Evolutionary conservation across 2,113 vertebrate species (phyloP).

Genomic region (Mastomys coucha): DNA sequence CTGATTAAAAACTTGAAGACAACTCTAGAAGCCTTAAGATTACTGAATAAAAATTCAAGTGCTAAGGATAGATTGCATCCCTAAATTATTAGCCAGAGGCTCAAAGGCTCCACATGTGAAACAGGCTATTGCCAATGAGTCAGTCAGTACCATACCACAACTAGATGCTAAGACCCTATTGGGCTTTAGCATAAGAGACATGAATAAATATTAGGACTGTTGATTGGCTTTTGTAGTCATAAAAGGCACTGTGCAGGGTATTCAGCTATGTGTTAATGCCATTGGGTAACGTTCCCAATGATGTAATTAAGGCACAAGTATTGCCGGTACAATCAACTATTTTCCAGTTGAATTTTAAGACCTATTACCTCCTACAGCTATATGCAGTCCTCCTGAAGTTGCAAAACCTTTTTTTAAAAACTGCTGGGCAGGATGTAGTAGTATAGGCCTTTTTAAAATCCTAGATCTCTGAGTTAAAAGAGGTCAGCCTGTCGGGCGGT

Average conservation of each 20-base stretch:
- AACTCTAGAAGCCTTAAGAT: neutral
- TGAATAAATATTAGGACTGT: neutral
- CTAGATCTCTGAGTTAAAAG: neutral
- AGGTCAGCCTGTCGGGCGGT: neutral
- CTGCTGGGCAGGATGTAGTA: neutral
- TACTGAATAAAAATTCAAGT: neutral
- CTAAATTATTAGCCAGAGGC: neutral
- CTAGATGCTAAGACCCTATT: neutral
- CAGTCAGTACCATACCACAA: neutral
- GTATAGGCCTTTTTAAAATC: neutral
- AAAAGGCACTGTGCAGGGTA: neutral
- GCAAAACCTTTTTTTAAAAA: neutral
- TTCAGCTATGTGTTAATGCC: neutral
- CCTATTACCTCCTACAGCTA: neutral
- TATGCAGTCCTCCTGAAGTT: neutral
- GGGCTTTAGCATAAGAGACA: neutral
- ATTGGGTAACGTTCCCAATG: neutral
- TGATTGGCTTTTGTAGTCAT: neutral
- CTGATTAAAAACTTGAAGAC: neutral
- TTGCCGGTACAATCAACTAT: neutral
- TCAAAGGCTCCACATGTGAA: neutral
- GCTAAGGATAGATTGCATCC: neutral
- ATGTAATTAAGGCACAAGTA: neutral
- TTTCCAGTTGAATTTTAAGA: neutral
- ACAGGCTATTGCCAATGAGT: neutral